Conservation (phyloP, 2,888 invertebrate species). For the Galerucella nymphaeae region DNA sequence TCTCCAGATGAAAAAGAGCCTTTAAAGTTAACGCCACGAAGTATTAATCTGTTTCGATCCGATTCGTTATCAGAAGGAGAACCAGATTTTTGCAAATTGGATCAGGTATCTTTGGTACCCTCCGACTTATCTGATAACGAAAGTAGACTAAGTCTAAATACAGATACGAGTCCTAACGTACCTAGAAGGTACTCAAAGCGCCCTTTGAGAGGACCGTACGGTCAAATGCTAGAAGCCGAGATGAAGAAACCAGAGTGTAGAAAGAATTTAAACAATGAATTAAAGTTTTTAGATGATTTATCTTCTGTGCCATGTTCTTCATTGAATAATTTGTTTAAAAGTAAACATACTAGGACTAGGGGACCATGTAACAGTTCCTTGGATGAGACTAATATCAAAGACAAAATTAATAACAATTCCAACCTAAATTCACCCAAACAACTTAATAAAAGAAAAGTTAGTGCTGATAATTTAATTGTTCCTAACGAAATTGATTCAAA, state of each 20-base stretch:
- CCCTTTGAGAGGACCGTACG: conserved; percentile 80
- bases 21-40: conserved; percentile 49
- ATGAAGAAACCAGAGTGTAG: conserved; percentile 76
- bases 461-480: conserved; percentile 62
- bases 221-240: conserved; percentile 84
- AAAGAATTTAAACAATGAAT: conserved; percentile 69
- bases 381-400: conserved; percentile 61
- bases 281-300: conserved; percentile 68
- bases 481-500: conserved; percentile 52
- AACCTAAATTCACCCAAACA: conserved; percentile 51
- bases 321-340: conserved; percentile 51
- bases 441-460: conserved; percentile 59
- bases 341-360: conserved; percentile 60
- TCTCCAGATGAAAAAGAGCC: conserved; percentile 74
- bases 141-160: conserved; percentile 64
- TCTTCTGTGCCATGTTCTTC: conserved; percentile 49
- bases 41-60: conserved; percentile 62
- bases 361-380: conserved; percentile 68
- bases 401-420: conserved; percentile 43
- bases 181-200: conserved; percentile 79
- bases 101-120: conserved; percentile 65
- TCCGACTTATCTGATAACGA: conserved; percentile 75
- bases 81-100: conserved; percentile 70
- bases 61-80: conserved; percentile 82
- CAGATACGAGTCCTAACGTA: conserved; percentile 66